Base-by-base conservation (phyloP, 2,888 invertebrate species). In the Athalia rosae region DNA sequence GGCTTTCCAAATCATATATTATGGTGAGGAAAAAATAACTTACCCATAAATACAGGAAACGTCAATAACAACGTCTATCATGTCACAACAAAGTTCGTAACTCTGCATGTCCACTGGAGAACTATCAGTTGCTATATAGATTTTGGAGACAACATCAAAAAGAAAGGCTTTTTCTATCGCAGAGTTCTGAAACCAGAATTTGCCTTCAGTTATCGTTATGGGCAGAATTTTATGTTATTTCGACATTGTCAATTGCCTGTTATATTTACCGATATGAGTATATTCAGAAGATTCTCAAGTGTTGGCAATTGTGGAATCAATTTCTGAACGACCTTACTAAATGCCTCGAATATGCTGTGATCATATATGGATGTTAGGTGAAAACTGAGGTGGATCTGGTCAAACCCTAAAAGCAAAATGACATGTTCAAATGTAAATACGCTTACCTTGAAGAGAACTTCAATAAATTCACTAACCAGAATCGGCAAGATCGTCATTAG, bases 31-130 rank as follows among this genome's bases (percentile, higher is more conserved):
- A 28, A 28, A 28, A 28, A 28, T 28, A 28, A 85, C 89, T 90
- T 91, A 95, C 97, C 99, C 99, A 91, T 99, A 99, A 90, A 99
- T 99, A 91, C 97, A 97, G 7, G 99, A 99, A 79, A 99, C 95
- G 92, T 99, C 99, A 84, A 99, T 97, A 77, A 99, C 98, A 74
- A 99, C 98, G 92, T 99, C 99, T 85, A 99, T 99, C 99, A 99
- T 99, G 92, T 99, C 99, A 92, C 99, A 99, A 91, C 99, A 99
- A 59, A 99, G 92, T 91, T 99, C 99, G 89, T 99, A 99, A 87
- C 97, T 97, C 91, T 99, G 99, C 99, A 99, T 99, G 90, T 99
- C 99, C 5, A 99, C 99, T 2, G 99, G 99, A 9, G 98, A 97
- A 83, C 98, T 98, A 91, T 99, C 99, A 0, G 99, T 99, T n/a